phyloP scores from a whole-genome alignment of 2,888 invertebrate genomes.

The Synanthedon vespiformis region DNA sequence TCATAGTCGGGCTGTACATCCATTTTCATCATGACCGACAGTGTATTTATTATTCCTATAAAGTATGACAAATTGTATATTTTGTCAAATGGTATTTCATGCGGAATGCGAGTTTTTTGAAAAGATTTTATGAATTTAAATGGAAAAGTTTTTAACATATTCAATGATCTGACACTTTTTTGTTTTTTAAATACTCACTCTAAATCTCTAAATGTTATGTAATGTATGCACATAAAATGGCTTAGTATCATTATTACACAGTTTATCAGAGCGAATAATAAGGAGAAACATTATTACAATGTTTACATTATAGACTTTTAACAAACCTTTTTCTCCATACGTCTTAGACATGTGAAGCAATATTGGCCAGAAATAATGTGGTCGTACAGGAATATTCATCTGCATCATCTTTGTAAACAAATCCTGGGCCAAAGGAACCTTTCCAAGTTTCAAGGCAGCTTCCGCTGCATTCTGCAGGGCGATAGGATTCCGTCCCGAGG shows the following conservation, averaged over 20 bases:
- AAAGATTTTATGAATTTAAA: too few species aligned
- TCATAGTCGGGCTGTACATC: conserved; percentile 69
- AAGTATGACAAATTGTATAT: not conserved
- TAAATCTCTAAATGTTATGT: too few species aligned
- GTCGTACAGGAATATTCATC: conserved; percentile 47
- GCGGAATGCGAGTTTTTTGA: too few species aligned
- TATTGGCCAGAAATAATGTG: conserved; percentile 78
- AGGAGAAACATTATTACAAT: too few species aligned
- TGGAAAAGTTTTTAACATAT: too few species aligned
- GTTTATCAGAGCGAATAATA: too few species aligned
- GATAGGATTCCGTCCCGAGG: conserved; percentile 54
- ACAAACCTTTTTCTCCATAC: conserved; percentile 65
- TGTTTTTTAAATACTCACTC: too few species aligned
- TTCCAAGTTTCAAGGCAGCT: conserved; percentile 59
- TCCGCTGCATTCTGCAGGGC: conserved; percentile 65
- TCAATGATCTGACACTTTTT: too few species aligned
- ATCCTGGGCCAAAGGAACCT: conserved; percentile 49
- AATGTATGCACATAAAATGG: too few species aligned
- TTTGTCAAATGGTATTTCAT: not conserved
- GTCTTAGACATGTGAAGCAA: conserved; percentile 55
- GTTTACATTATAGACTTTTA: not conserved
- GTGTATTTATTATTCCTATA: conserved; percentile 62
- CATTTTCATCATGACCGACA: conserved; percentile 65
- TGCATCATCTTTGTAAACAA: conserved; percentile 56
- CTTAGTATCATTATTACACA: too few species aligned